Conservation (phyloP, 2,113 vertebrate genomes). For the Puffinus mauretanicus region DNA sequence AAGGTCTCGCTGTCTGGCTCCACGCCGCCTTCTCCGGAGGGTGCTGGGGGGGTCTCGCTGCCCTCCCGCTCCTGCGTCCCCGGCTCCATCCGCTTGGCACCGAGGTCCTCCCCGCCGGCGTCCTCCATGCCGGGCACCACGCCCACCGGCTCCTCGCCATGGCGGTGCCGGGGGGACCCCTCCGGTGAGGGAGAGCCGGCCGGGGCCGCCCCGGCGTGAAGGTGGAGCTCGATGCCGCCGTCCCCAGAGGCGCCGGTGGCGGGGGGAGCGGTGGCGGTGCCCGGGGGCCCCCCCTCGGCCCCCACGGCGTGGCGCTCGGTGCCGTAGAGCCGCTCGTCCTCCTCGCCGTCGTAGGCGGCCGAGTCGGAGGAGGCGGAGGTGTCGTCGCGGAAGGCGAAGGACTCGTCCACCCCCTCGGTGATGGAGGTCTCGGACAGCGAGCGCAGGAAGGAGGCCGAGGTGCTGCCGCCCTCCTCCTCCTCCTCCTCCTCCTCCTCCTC, state of each 20-base stretch:
- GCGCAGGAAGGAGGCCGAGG: slow-evolving; percentile 88
- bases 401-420: slow-evolving; percentile 87
- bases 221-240: not conserved
- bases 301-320: slow-evolving; percentile 83
- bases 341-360: slow-evolving; percentile 86
- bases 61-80: not conserved
- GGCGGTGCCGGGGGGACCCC: not conserved
- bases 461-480: slow-evolving; percentile 85
- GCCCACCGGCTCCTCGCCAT: rapidly evolving
- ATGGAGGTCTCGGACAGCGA: slow-evolving; percentile 94
- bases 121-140: not conserved
- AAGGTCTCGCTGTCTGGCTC: not conserved
- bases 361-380: slow-evolving; percentile 91
- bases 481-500: slow-evolving; percentile 77
- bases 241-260: rapidly evolving
- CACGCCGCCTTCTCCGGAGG: rapidly evolving
- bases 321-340: slow-evolving; percentile 85
- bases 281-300: not conserved
- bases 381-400: slow-evolving; percentile 91
- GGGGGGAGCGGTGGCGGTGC: rapidly evolving
- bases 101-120: not conserved
- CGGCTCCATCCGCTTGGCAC: not conserved
- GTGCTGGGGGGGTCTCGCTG: rapidly evolving
- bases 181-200: rapidly evolving
- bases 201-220: rapidly evolving